Evolutionary conservation across 2,797 vertebrate species (phyloP), one percentile per base, ranked within the genome.

Genomic region (Lepidocolaptes lacrymiger): DNA sequence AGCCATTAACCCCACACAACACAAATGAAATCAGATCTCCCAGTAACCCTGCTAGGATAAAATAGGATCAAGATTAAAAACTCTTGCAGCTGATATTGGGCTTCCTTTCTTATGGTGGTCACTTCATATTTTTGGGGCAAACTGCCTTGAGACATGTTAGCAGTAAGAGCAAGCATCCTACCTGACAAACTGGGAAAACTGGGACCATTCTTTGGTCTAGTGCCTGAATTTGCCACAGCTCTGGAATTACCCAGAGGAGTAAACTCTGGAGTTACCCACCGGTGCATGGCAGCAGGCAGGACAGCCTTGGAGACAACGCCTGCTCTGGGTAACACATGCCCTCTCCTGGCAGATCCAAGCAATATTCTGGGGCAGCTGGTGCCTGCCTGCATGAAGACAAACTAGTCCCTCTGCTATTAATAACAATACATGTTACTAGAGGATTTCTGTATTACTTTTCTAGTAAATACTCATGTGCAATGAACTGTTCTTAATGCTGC

Each of bases 281-380:
- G 24, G 51, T 6, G 34, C 3, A 5, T 2, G n/a, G 49, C 18
- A 54, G 66, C 56, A 10, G 36, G 44, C 16, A 51, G 69, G 64
- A 10, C 20, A 44, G 49, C 22, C 24, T 1, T 32, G 61, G 22
- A 37, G 24, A 3, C 17, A 1, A 0, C 0, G 1, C 19, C 56
- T 48, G 48, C 74, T 62, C 76, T 12, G 55, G 52, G 0, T 12
- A 48, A 71, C 69, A 88, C 6, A 4, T 72, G 93, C 87, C 92
- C 91, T 54, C 91, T 88, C 86, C 91, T 75, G 90, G 86, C 78
- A 83, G 46, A 78, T 2, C 46, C 74, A 23, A 62, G 76, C 46
- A 78, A 30, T 12, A 18, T 26, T 46, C 39, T 22, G 41, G 73
- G 27, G 41, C 4, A 23, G 63, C n/a, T 12, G 32, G 4, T 22